phyloP scores from a whole-genome alignment of 2,113 vertebrate species.

The Oxyura jamaicensis region DNA sequence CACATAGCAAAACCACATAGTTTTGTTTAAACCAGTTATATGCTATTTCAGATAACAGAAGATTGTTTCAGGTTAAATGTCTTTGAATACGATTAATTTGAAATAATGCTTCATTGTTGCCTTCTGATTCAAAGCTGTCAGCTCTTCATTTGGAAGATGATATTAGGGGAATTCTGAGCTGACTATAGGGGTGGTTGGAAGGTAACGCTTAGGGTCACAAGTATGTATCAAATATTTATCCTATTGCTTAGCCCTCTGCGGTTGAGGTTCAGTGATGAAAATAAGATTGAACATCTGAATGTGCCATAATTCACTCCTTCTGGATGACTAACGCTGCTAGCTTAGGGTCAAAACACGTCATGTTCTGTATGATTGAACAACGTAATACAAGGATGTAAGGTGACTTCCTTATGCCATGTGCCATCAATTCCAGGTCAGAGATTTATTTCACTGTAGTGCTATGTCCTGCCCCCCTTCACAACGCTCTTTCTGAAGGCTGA shows the following conservation, averaged over 20 bases:
- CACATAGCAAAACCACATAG: background rate
- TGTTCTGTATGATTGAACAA: background rate
- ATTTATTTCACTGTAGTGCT: background rate
- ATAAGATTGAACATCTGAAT: background rate
- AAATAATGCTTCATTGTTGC: constrained; percentile 5
- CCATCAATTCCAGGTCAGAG: background rate
- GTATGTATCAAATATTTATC: background rate
- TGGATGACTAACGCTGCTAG: background rate
- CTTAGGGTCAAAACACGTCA: background rate
- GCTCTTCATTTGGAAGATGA: background rate
- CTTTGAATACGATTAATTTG: background rate
- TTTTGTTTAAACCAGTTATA: background rate
- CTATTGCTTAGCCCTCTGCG: background rate
- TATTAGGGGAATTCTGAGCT: background rate
- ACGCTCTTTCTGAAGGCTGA: background rate
- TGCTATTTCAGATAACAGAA: background rate
- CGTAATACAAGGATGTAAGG: background rate
- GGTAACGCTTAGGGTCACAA: background rate
- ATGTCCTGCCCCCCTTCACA: background rate
- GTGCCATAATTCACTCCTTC: background rate
- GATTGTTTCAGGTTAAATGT: constrained; percentile 4
- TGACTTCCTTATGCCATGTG: background rate
- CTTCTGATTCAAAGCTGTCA: background rate
- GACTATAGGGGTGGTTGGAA: background rate
- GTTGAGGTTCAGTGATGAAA: background rate